phyloP scores from a whole-genome alignment of 2,888 invertebrate species.

The Oxyteleia sp. region DNA sequence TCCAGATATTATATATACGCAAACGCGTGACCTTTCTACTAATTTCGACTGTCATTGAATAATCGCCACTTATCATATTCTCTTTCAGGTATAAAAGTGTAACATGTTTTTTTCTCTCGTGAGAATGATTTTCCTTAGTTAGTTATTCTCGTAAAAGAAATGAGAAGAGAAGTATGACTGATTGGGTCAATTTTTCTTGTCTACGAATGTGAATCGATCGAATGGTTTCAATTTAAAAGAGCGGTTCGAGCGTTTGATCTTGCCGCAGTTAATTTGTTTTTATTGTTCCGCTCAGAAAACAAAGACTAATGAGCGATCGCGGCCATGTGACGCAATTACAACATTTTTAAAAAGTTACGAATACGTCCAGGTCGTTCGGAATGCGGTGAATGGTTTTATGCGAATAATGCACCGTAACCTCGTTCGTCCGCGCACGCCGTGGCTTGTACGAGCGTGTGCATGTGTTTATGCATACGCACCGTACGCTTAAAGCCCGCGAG shows the following conservation, averaged over 20 bases:
- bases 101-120: conserved; percentile 41
- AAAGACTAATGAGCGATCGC: conserved; percentile 81
- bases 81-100: conserved; percentile 58
- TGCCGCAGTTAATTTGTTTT: conserved; percentile 70
- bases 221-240: conserved; percentile 66
- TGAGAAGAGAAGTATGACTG: conserved; percentile 56
- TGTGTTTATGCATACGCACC: conserved; percentile 80
- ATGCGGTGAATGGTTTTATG: conserved; percentile 80
- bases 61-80: conserved; percentile 55
- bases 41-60: conserved; percentile 50
- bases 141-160: conserved; percentile 44
- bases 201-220: conserved; percentile 63
- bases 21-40: conserved; percentile 45
- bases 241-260: conserved; percentile 63
- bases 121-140: conserved; percentile 51
- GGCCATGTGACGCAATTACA: conserved; percentile 84
- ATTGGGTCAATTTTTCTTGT: conserved; percentile 65
- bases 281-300: conserved; percentile 75
- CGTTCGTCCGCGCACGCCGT: conserved; percentile 66
- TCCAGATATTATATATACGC: conserved; percentile 40
- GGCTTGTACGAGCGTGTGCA: conserved; percentile 66
- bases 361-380: conserved; percentile 79
- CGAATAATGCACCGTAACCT: conserved; percentile 82
- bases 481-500: conserved; percentile 81
- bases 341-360: conserved; percentile 86